Evolutionary conservation across 1,140 invertebrate species (phyloP).

Genomic region (Tenebrio molitor): DNA sequence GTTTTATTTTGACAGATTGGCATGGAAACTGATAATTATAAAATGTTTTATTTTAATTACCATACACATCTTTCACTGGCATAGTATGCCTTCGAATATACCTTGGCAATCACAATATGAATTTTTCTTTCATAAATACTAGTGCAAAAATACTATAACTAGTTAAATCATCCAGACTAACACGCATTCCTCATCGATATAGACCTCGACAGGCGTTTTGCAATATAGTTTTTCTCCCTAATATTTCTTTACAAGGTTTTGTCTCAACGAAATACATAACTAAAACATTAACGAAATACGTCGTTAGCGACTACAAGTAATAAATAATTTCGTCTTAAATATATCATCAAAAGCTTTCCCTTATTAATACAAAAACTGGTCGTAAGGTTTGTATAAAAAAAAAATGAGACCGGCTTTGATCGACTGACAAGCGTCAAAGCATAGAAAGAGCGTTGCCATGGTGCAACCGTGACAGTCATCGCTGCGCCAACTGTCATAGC

Average conservation of each 20-base stretch:
- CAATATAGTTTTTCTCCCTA: conserved; percentile 46
- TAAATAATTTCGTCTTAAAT: conserved; percentile 33
- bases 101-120: conserved; percentile 61
- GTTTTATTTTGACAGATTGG: too few species aligned
- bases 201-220: conserved; percentile 49
- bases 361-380: conserved; percentile 20
- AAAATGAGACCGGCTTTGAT: too few species aligned
- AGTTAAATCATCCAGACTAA: conserved; percentile 52
- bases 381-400: conserved; percentile 8
- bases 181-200: conserved; percentile 47
- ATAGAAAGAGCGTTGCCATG: conserved; percentile 26
- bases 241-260: conserved; percentile 45
- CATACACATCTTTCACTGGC: conserved; percentile 60
- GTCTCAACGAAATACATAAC: conserved; percentile 41
- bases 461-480: too few species aligned
- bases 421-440: conserved; percentile 34
- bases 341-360: neutral
- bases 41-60: conserved; percentile 56
- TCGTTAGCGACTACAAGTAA: conserved; percentile 15
- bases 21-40: conserved; percentile 19
- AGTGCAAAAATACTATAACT: conserved; percentile 66
- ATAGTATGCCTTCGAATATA: conserved; percentile 54
- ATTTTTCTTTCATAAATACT: conserved; percentile 62
- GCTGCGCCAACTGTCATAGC: too few species aligned
- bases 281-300: conserved; percentile 17